phyloP scores from a whole-genome alignment of 1,140 invertebrate genomes.

The Dysdera silvatica region DNA sequence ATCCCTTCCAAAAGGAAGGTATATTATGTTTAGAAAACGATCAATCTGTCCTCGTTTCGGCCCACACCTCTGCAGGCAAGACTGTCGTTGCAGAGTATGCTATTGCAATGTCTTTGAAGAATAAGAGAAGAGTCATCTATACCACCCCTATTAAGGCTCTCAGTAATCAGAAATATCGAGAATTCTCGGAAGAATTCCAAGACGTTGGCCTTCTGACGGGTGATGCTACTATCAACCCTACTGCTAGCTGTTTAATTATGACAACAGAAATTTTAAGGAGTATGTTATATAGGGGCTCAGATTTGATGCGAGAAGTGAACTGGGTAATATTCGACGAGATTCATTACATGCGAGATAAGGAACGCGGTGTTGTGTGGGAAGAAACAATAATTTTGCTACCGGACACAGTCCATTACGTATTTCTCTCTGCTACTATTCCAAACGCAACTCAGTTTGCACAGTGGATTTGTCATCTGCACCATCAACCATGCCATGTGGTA shows the following conservation, averaged over 20 bases:
- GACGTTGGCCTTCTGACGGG: slow-evolving; percentile 98
- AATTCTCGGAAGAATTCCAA: slow-evolving; percentile 94
- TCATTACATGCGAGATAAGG: slow-evolving; percentile 99
- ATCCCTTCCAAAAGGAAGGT: slow-evolving; percentile 97
- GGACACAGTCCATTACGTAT: slow-evolving; percentile 97
- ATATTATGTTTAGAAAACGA: slow-evolving; percentile 96
- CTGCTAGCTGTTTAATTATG: slow-evolving; percentile 97
- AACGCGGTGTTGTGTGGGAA: slow-evolving; percentile 98
- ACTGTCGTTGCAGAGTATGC: slow-evolving; percentile 95
- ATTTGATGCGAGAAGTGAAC: slow-evolving; percentile 95
- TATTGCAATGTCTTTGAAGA: slow-evolving; percentile 58
- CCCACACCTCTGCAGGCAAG: slow-evolving; percentile 99
- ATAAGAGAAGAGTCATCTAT: slow-evolving; percentile 90
- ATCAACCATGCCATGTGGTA: slow-evolving; percentile 95
- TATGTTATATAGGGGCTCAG: slow-evolving; percentile 97
- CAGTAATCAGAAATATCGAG: slow-evolving; percentile 98
- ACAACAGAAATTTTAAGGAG: slow-evolving; percentile 98
- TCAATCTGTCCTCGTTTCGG: slow-evolving; percentile 93
- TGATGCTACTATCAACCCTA: slow-evolving; percentile 98
- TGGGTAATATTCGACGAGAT: slow-evolving; percentile 99
- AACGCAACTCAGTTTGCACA: slow-evolving; percentile 96
- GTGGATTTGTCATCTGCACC: slow-evolving; percentile 95
- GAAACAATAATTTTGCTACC: slow-evolving; percentile 96
- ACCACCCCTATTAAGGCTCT: slow-evolving; percentile 99
- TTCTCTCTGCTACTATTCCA: slow-evolving; percentile 97